phyloP scores from a whole-genome alignment of 2,888 invertebrate species.

The Germaria angustata region DNA sequence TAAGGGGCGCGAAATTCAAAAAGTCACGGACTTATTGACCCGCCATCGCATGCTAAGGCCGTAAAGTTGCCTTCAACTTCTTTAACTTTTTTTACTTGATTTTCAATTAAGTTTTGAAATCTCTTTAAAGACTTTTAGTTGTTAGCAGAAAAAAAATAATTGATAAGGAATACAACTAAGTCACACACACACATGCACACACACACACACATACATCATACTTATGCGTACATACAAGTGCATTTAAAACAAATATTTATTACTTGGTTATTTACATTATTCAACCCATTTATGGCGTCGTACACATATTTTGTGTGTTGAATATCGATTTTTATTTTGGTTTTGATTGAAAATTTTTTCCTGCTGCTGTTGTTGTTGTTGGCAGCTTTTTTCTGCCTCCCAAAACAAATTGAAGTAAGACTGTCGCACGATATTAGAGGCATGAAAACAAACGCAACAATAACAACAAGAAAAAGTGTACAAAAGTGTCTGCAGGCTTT shows the following conservation, averaged over 20 bases:
- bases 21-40: too few species aligned
- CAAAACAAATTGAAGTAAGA: constrained; percentile 52
- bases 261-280: constrained; percentile 42
- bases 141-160: constrained; percentile 9
- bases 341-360: constrained; percentile 29
- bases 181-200: background rate
- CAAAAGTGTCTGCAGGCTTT: constrained; percentile 59
- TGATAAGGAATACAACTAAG: background rate
- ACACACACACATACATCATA: background rate
- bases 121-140: constrained; percentile 35
- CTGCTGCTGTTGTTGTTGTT: constrained; percentile 21
- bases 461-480: constrained; percentile 39
- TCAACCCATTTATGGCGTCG: constrained; percentile 39
- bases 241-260: constrained; percentile 29
- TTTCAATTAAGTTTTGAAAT: constrained; percentile 41
- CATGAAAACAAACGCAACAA: constrained; percentile 3
- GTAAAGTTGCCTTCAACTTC: too few species aligned
- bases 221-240: background rate
- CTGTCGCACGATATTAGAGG: constrained; percentile 49
- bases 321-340: constrained; percentile 61
- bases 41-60: too few species aligned
- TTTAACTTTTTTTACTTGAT: background rate
- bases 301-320: constrained; percentile 51
- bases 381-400: background rate
- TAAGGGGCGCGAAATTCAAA: too few species aligned